Evolutionary conservation across 2,888 invertebrate genomes (phyloP).

Genomic region (Xylocampa areola): DNA sequence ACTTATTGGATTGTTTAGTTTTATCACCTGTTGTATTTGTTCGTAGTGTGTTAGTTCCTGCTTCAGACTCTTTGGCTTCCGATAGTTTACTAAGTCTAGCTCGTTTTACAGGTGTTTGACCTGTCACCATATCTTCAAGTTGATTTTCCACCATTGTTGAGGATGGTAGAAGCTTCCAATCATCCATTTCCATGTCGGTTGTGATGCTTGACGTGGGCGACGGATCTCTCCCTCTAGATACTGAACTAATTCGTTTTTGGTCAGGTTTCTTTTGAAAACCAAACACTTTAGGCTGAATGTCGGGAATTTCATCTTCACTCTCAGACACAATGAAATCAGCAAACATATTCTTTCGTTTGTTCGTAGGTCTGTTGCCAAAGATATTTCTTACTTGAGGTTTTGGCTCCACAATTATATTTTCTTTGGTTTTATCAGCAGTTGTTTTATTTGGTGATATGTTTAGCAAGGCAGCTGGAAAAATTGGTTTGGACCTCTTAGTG

Average conservation of each 20-base stretch:
- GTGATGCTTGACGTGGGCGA: constrained; percentile 74
- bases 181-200: constrained; percentile 81
- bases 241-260: constrained; percentile 54
- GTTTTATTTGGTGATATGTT: constrained; percentile 76
- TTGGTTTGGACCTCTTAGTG: constrained; percentile 66
- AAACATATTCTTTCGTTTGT: constrained; percentile 80
- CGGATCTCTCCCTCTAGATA: constrained; percentile 61
- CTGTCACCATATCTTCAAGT: constrained; percentile 64
- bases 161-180: constrained; percentile 81
- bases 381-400: constrained; percentile 70
- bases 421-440: constrained; percentile 70
- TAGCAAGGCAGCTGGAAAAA: constrained; percentile 76
- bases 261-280: constrained; percentile 68
- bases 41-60: constrained; percentile 41
- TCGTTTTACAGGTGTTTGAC: constrained; percentile 68
- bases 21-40: constrained; percentile 45
- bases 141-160: constrained; percentile 84
- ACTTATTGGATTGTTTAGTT: constrained; percentile 62
- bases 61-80: constrained; percentile 65
- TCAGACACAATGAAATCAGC: constrained; percentile 79
- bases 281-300: constrained; percentile 77
- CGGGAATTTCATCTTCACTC: constrained; percentile 80
- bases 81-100: constrained; percentile 68
- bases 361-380: constrained; percentile 71
- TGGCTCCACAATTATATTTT: constrained; percentile 59